Conservation (phyloP, 2,113 vertebrate genomes). For the Pachycephala philippinensis region DNA sequence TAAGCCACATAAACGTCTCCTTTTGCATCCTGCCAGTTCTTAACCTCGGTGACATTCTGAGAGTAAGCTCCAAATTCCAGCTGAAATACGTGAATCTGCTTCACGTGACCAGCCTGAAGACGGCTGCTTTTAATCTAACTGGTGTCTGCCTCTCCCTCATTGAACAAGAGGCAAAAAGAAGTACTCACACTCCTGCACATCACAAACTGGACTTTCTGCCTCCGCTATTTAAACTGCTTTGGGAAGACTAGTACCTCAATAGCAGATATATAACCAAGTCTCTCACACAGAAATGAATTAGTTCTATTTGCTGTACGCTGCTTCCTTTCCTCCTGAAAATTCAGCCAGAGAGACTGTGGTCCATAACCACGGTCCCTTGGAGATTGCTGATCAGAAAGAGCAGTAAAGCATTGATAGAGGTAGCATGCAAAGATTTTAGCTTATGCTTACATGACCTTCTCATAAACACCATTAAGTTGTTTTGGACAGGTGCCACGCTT, state of each 20-base stretch:
- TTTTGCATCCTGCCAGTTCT: background rate
- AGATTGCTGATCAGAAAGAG: conserved; percentile 33
- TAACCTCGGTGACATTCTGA: background rate
- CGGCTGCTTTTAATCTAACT: background rate
- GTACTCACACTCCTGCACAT: background rate
- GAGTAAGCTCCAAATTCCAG: background rate
- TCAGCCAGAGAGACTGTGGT: background rate
- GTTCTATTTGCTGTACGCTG: background rate
- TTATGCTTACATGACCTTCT: conserved; percentile 47
- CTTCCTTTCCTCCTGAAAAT: conserved; percentile 18
- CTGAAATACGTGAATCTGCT: background rate
- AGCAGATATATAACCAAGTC: background rate
- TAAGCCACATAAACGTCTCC: background rate
- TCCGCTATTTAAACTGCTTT: background rate
- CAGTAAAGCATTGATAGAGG: conserved; percentile 15
- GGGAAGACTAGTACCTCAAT: background rate
- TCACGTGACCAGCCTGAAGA: background rate
- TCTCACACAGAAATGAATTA: background rate
- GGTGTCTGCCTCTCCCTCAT: background rate
- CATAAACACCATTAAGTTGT: conserved; percentile 55
- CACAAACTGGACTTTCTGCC: background rate
- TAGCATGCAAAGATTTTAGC: conserved; percentile 9
- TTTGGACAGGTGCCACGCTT: background rate
- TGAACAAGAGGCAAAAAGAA: background rate
- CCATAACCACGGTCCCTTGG: conserved; percentile 2